Percentiles rank a stretch among this genome's conserved stretches.
Evolutionary conservation across 2,797 vertebrate genomes (phyloP).

Genomic region (Sebastes trivittatus): DNA sequence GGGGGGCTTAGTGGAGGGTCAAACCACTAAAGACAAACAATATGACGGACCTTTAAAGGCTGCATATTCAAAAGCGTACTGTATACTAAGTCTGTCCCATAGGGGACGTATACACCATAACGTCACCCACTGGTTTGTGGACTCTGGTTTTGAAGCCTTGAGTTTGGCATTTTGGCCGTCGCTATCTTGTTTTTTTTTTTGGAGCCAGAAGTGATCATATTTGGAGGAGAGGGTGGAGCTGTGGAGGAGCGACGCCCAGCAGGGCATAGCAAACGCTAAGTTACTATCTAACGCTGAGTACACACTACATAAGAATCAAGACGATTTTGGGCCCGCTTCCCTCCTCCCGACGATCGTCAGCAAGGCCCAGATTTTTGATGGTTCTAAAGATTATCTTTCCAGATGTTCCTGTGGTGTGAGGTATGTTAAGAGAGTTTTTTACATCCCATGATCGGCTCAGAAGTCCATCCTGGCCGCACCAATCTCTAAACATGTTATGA

Average conservation of each 20-base stretch:
- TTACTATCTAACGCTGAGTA: accelerated
- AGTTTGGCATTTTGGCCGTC: background rate
- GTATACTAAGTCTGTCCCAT: background rate
- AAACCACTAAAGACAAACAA: background rate
- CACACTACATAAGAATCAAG: too few species aligned
- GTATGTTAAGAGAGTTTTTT: accelerated
- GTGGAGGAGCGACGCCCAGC: background rate
- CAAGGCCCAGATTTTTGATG: too few species aligned
- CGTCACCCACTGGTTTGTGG: background rate
- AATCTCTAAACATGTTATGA: too few species aligned
- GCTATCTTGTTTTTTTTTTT: background rate
- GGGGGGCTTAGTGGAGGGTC: background rate
- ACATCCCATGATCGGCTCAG: accelerated
- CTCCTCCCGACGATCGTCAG: too few species aligned
- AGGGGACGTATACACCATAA: background rate
- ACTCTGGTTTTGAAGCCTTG: background rate
- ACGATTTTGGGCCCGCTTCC: too few species aligned
- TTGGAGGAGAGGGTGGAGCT: background rate
- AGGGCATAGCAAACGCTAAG: too few species aligned
- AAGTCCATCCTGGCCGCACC: too few species aligned
- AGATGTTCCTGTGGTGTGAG: too few species aligned
- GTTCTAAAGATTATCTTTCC: too few species aligned
- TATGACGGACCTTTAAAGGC: too few species aligned
- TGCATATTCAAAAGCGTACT: background rate
- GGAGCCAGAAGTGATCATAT: background rate